A percentile compares a stretch with the other conserved stretches of the same genome.
These are phyloP conservation scores for Reinhardtius hippoglossoides DNA, from an alignment of 2,113 vertebrate species.

Conservation along the genomic window DNA sequence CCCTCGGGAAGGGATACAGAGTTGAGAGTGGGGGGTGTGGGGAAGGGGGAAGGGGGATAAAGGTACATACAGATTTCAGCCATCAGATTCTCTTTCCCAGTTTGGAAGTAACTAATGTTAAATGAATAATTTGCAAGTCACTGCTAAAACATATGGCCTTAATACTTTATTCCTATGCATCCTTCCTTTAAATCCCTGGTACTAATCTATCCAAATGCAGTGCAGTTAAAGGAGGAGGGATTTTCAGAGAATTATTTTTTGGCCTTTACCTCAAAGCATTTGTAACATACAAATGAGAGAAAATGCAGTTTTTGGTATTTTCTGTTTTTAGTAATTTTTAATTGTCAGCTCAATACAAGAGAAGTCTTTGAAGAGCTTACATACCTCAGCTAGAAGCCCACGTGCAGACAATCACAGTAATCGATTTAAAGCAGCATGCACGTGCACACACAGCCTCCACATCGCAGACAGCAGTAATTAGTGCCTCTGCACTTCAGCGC, in stretches of 20 bases:
- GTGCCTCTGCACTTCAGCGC: slow-evolving; percentile 39
- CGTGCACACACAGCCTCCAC: slow-evolving; percentile 15
- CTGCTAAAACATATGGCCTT: not conserved
- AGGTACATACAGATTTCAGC: not conserved
- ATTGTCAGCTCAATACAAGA: slow-evolving; percentile 16
- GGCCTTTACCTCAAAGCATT: not conserved
- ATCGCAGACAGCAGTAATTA: slow-evolving; percentile 52
- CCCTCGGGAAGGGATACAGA: slow-evolving; percentile 35
- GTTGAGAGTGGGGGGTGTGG: slow-evolving; percentile 1
- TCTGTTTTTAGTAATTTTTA: not conserved
- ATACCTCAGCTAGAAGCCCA: not conserved
- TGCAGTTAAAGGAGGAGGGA: not conserved
- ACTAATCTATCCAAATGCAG: slow-evolving; percentile 6
- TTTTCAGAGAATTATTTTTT: no score
- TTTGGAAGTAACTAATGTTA: slow-evolving; percentile 12
- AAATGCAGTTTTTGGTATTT: not conserved
- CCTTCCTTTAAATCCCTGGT: slow-evolving; percentile 8
- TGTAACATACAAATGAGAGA: not conserved
- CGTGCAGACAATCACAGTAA: slow-evolving; percentile 6
- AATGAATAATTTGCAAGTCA: slow-evolving; percentile 24
- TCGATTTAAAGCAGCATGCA: slow-evolving; percentile 13
- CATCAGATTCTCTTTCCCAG: slow-evolving; percentile 8
- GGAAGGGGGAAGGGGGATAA: not conserved
- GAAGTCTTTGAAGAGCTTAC: not conserved
- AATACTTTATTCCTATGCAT: slow-evolving; percentile 13